phyloP scores from a whole-genome alignment of 2,113 vertebrate genomes.

The Martes martes region DNA sequence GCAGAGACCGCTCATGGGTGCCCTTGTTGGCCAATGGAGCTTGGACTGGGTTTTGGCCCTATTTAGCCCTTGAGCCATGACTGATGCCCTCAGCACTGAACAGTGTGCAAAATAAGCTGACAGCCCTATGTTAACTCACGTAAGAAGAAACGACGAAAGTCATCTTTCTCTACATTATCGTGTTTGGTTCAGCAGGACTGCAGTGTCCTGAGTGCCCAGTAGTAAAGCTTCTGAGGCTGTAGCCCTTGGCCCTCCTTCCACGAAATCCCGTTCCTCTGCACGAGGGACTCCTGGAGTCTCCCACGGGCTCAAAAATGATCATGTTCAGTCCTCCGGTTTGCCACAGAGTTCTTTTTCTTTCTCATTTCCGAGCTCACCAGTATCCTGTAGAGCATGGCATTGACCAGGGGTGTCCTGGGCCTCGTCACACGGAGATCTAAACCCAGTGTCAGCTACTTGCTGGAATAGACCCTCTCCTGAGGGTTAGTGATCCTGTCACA shows the following conservation, averaged over 20 bases:
- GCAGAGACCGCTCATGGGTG: background rate
- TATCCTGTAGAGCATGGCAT: background rate
- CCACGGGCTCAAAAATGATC: background rate
- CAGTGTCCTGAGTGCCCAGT: rapidly evolving
- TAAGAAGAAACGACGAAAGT: background rate
- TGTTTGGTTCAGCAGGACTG: background rate
- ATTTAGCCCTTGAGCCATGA: background rate
- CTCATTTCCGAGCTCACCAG: background rate
- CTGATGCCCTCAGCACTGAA: rapidly evolving
- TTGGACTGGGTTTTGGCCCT: background rate
- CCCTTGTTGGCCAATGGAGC: background rate
- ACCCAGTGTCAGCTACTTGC: background rate
- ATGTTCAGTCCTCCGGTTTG: rapidly evolving
- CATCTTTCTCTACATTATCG: background rate
- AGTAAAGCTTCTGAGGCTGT: background rate
- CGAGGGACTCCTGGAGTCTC: background rate
- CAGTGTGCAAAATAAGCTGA: background rate
- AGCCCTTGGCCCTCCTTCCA: background rate
- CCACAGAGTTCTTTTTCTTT: background rate
- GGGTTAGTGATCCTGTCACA: background rate
- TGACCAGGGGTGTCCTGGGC: background rate
- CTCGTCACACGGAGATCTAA: background rate
- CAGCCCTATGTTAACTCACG: background rate
- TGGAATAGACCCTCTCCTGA: too few relatives aligned
- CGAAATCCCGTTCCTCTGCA: background rate